These are phyloP conservation scores for Harlomillsia oculata DNA, from an alignment of 1,140 invertebrate species.

Conservation along the genomic window DNA sequence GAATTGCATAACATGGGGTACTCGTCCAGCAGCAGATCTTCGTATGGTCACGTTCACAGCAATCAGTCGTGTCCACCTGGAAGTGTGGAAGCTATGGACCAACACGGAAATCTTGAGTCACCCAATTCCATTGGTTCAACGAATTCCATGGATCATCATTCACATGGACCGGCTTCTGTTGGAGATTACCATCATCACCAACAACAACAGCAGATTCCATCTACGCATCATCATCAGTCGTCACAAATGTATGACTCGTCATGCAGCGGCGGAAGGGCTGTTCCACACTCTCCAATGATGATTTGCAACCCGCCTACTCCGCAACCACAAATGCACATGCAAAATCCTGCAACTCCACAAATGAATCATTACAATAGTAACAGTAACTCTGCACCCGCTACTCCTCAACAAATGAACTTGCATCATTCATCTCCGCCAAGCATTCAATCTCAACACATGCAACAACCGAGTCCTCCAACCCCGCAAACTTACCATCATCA, in stretches of 20 bases:
- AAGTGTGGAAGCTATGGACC: constrained; percentile 30
- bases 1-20: constrained; percentile 36
- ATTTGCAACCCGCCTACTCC: constrained; percentile 33
- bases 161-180: constrained; percentile 22
- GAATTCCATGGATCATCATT: constrained; percentile 19
- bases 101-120: constrained; percentile 25
- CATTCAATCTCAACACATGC: constrained; percentile 19
- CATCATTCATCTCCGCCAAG: constrained; percentile 36
- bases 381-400: constrained; percentile 14
- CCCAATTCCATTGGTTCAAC: constrained; percentile 30
- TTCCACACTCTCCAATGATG: constrained; percentile 32
- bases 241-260: constrained; percentile 19
- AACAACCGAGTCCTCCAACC: constrained; percentile 35
- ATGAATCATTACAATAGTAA: constrained; percentile 23
- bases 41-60: constrained; percentile 28
- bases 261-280: constrained; percentile 7
- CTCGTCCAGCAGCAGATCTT: constrained; percentile 24
- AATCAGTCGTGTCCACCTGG: constrained; percentile 35
- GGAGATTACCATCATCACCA: constrained; percentile 25
- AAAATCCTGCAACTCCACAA: background rate
- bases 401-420: constrained; percentile 28
- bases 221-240: constrained; percentile 13
- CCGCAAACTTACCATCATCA: constrained; percentile 34
- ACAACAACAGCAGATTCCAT: constrained; percentile 23
- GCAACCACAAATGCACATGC: constrained; percentile 18